Percentiles rank a stretch among this genome's conserved stretches.
phyloP scores from a whole-genome alignment of 2,888 invertebrate species.

The Drosophila demipolita region DNA sequence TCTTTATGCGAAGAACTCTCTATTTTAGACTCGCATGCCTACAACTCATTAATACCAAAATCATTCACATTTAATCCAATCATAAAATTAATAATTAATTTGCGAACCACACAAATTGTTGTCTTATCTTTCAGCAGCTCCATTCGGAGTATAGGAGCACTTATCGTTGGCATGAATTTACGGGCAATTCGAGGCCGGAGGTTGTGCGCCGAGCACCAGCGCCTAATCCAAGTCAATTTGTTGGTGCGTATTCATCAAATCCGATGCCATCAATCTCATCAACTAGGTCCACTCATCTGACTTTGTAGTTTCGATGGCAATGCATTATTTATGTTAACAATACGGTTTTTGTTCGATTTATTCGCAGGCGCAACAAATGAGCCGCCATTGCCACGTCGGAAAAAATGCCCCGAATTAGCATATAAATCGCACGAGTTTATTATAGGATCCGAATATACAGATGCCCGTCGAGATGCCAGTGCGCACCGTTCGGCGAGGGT shows the following conservation, averaged over 20 bases:
- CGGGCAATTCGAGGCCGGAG: slow-evolving; percentile 90
- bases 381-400: slow-evolving; percentile 93
- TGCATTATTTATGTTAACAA: slow-evolving; percentile 40
- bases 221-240: slow-evolving; percentile 86
- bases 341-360: slow-evolving; percentile 8
- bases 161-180: slow-evolving; percentile 97
- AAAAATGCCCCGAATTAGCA: slow-evolving; percentile 95
- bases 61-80: slow-evolving; percentile 6
- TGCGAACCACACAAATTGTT: slow-evolving; percentile 8
- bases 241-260: slow-evolving; percentile 70
- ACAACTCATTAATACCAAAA: neutral
- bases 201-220: slow-evolving; percentile 89
- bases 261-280: slow-evolving; percentile 11
- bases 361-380: slow-evolving; percentile 87
- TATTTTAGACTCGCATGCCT: neutral
- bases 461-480: slow-evolving; percentile 85
- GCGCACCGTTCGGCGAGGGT: slow-evolving; percentile 85
- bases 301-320: slow-evolving; percentile 40
- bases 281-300: slow-evolving; percentile 32
- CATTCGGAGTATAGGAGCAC: slow-evolving; percentile 98
- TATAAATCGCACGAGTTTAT: slow-evolving; percentile 94
- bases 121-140: slow-evolving; percentile 87
- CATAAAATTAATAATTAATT: slow-evolving; percentile 3
- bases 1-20: no score
- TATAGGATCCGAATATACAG: slow-evolving; percentile 87